Base-by-base conservation (phyloP, 2,113 vertebrate genomes). In the Pelodiscus sinensis region DNA sequence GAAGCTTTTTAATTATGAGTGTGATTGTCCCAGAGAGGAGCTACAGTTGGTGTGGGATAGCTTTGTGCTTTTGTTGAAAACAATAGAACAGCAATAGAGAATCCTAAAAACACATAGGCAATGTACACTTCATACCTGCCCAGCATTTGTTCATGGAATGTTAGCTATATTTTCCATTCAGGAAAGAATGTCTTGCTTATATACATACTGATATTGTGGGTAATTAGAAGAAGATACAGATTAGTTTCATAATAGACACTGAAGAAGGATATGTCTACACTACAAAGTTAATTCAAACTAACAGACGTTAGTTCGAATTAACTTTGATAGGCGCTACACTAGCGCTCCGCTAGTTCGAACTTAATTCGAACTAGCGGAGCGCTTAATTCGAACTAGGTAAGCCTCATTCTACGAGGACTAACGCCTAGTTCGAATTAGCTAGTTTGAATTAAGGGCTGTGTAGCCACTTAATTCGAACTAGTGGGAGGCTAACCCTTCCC, bases 41-140 rank as follows among this genome's bases (percentile, higher is more conserved):
- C 22, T 89, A 31, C 27, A 9, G 3, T 9, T 78, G 3, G 8
- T 6, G 0, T 0, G 13, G 58, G 11, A 78, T 1, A 8, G 3
- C 10, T 93, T 92, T 93, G 15, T 13, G 81, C 52, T 92, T 87
- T 25, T 52, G 84, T 80, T 82, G 6, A 44, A 44, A 44, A 6
- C 38, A 82, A 29, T 24, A 24, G 19, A 3, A 11, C 19, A 84
- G 31, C 68, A 55, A 31, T 79, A 79, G 87, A 93, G 27, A 3
- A 29, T 90, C 16, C 50, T 85, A 91, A 95, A 92, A 79, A 29
- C 1, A 0, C 71, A 86, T 4, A 58, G 5, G 2, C 9, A 13
- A 73, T 84, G 68, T 44, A 52, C 18, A 77, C 6, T 73, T 12
- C 18, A 87, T 88, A 79, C 83, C 90, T 94, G 58, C 31, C 27